phyloP scores from a whole-genome alignment of 2,113 vertebrate species.

The Genyomyrus donnyi region DNA sequence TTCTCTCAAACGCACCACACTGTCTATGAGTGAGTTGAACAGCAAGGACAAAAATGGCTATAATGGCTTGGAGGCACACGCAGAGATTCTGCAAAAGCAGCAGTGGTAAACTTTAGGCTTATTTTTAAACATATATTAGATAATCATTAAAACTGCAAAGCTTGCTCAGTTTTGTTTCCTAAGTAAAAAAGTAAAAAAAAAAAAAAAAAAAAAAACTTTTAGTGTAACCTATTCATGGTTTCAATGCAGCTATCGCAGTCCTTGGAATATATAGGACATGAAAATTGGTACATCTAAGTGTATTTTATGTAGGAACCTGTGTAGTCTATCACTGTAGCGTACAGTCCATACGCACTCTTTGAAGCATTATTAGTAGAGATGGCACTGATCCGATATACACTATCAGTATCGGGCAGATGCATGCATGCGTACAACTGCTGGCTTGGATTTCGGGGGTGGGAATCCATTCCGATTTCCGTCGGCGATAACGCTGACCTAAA shows the following conservation, averaged over 20 bases:
- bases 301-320: not conserved
- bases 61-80: not conserved
- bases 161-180: not conserved
- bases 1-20: not conserved
- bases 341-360: not conserved
- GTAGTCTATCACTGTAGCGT: not conserved
- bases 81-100: not conserved
- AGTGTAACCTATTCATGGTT: not conserved
- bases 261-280: not conserved
- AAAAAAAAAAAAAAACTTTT: not conserved
- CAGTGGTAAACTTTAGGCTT: not conserved
- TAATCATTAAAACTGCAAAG: not conserved
- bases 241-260: not conserved
- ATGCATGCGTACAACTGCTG: not conserved
- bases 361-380: not conserved
- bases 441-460: not conserved
- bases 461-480: not conserved
- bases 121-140: not conserved
- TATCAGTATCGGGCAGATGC: not conserved
- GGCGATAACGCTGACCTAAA: not conserved
- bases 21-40: not conserved
- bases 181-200: not conserved
- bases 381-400: not conserved
- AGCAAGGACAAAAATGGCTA: not conserved
- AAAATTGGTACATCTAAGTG: not conserved